These are phyloP conservation scores for Pongo pygmaeus DNA, from an alignment of 2,113 vertebrate genomes.

Conservation along the genomic window DNA sequence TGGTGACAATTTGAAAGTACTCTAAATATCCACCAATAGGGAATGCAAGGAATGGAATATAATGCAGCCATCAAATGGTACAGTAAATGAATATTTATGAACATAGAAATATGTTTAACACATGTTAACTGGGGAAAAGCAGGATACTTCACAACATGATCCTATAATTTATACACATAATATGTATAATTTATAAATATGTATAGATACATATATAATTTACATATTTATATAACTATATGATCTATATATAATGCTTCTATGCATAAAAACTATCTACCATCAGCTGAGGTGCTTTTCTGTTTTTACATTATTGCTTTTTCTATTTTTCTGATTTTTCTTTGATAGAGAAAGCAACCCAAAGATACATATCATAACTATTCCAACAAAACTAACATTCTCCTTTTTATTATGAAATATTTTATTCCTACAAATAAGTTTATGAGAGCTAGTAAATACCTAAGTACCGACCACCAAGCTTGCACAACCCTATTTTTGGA, in stretches of 20 bases:
- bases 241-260: neutral
- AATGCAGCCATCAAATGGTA: neutral
- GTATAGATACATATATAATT: neutral
- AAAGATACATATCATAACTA: neutral
- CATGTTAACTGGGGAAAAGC: neutral
- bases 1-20: neutral
- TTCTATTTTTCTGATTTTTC: neutral
- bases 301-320: neutral
- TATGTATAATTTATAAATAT: neutral
- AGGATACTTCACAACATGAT: neutral
- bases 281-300: neutral
- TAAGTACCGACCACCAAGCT: neutral
- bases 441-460: neutral
- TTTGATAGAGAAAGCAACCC: conserved; percentile 1
- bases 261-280: neutral
- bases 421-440: conserved; percentile 14
- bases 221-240: neutral
- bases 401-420: conserved; percentile 30
- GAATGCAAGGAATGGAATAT: neutral
- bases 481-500: neutral
- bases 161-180: neutral
- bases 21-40: neutral
- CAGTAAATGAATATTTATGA: conserved; percentile 13
- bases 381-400: conserved; percentile 24
- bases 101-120: neutral